phyloP scores from a whole-genome alignment of 2,888 invertebrate genomes.

The Sicus ferrugineus region DNA sequence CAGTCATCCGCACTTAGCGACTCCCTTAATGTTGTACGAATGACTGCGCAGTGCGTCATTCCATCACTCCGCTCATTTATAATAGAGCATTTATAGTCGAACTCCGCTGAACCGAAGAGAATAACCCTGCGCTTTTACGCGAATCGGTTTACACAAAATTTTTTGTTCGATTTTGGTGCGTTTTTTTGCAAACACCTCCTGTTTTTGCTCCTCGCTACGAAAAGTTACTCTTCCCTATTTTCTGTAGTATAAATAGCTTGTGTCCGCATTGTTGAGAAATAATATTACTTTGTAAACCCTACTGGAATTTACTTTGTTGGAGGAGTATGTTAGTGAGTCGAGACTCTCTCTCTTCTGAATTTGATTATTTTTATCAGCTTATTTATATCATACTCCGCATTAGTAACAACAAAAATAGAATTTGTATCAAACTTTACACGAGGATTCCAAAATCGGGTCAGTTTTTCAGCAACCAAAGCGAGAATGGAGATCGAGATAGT shows the following conservation, averaged over 20 bases:
- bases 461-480: too few species aligned
- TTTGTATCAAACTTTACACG: too few species aligned
- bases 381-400: too few species aligned
- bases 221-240: neutral
- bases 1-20: slow-evolving; percentile 10
- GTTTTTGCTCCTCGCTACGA: neutral
- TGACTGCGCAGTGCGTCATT: neutral
- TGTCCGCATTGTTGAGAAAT: slow-evolving; percentile 24
- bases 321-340: too few species aligned
- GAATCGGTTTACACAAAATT: neutral
- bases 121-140: slow-evolving; percentile 17
- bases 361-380: too few species aligned
- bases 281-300: slow-evolving; percentile 1
- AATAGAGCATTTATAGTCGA: slow-evolving; percentile 30
- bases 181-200: neutral
- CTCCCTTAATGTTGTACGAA: neutral
- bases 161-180: neutral
- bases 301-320: too few species aligned
- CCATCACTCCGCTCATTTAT: slow-evolving; percentile 12
- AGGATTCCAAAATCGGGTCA: too few species aligned
- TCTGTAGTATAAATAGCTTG: slow-evolving; percentile 20
- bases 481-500: too few species aligned
- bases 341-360: too few species aligned
- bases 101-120: slow-evolving; percentile 17
- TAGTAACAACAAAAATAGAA: too few species aligned